Conservation (phyloP, 2,113 vertebrate genomes). For the Arizona elegans region DNA sequence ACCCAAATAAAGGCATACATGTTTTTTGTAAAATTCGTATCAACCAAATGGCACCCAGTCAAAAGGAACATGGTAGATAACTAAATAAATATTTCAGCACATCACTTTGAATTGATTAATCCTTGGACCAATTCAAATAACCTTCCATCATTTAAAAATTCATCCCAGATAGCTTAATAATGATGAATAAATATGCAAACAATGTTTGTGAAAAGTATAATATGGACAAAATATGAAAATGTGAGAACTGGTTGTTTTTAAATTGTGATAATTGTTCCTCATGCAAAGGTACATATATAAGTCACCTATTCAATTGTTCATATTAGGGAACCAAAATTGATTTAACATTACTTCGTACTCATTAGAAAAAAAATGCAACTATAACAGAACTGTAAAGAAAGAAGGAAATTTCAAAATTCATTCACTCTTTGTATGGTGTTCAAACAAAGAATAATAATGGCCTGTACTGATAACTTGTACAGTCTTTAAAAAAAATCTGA, state of each 20-base stretch:
- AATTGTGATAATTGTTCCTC: neutral
- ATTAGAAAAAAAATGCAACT: neutral
- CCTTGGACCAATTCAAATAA: neutral
- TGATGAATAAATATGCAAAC: neutral
- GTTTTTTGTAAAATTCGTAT: neutral
- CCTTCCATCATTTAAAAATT: neutral
- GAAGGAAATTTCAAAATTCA: neutral
- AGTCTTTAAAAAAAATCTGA: neutral
- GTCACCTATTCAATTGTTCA: neutral
- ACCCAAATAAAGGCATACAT: neutral
- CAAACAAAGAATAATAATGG: neutral
- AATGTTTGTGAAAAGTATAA: neutral
- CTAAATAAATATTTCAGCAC: neutral
- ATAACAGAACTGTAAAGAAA: neutral
- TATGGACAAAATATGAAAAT: neutral
- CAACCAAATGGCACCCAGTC: neutral
- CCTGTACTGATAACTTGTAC: neutral
- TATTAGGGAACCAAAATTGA: neutral
- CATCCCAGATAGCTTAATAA: neutral
- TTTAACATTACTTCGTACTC: neutral
- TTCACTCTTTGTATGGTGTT: neutral
- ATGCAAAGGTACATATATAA: neutral
- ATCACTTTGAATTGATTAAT: neutral
- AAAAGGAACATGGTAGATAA: neutral
- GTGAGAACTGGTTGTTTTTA: neutral